Base-by-base conservation (phyloP, 2,888 invertebrate species). In the Xylocampa areola region DNA sequence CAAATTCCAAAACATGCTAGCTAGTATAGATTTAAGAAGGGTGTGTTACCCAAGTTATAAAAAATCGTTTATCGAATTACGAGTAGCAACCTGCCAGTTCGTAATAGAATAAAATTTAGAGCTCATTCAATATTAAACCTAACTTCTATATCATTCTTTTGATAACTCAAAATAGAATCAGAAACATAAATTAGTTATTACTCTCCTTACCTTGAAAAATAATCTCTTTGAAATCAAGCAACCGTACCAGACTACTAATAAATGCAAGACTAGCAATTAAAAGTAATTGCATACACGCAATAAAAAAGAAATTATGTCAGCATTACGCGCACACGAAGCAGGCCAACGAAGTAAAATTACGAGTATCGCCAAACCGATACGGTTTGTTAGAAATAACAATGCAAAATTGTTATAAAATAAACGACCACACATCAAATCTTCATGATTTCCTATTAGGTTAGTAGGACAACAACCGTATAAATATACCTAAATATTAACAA, bases 251-350 rank as follows among this genome's bases (percentile, higher is more conserved):
- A 59, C 23, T 7, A 37, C 19, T n/a, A 44, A 55, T 52, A 47
- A 52, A 70, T 43, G 41, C 36, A 45, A 50, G 10, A 41, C 45
- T 23, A 27, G 39, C 43, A 44, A 70, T 64, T 59, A 73, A 62
- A 68, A 39, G 6, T 48, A 41, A 70, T 52, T 48, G 55, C 44
- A 27, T 49, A 55, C 32, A 53, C 14, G 59, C 54, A 8, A 48
- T 49, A 51, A 70, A 73, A 65, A 59, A 40, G 32, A 52, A 74
- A 74, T 70, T 64, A 70, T 65, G 48, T 74, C 55, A 70, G 66
- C 51, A 23, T 70, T 55, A 70, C 52, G 49, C 47, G 52, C 52
- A 5, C 33, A 33, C 16, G 57, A 73, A 60, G 33, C 43, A 61
- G 68, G 68, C 30, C 52, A 45, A 13, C 1, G 32, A 33, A 51